Conservation (phyloP, 2,888 invertebrate species). For the Hirudinaria manillensis region DNA sequence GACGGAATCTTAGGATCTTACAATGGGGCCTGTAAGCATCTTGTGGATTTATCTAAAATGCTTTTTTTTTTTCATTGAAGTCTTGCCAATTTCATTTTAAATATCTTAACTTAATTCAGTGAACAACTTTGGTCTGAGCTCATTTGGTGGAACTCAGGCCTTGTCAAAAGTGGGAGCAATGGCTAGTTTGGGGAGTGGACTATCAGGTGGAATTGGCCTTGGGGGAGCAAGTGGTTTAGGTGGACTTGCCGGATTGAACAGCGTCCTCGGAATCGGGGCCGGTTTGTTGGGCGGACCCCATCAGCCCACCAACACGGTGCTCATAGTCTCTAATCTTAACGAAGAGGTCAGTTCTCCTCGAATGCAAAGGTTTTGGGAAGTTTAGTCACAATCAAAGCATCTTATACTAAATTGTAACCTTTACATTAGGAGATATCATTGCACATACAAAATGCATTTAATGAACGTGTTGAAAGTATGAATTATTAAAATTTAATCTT, state of each 20-base stretch:
- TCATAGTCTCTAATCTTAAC: slow-evolving; percentile 35
- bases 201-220: slow-evolving; percentile 5
- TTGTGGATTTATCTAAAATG: not conserved
- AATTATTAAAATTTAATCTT: not conserved
- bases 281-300: not conserved
- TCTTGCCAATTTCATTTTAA: not conserved
- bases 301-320: slow-evolving; percentile 21
- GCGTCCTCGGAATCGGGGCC: slow-evolving; percentile 15
- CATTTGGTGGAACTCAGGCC: slow-evolving; percentile 1
- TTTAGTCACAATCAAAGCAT: not conserved
- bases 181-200: slow-evolving; percentile 1
- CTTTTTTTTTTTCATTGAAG: not conserved
- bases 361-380: not conserved
- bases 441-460: not conserved
- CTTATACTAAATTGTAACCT: not conserved
- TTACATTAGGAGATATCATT: not conserved
- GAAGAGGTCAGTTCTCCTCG: slow-evolving; percentile 31
- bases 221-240: slow-evolving; percentile 20
- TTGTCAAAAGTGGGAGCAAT: slow-evolving; percentile 12
- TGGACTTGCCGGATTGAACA: slow-evolving; percentile 4
- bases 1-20: slow-evolving; percentile 34
- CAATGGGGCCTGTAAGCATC: slow-evolving; percentile 16
- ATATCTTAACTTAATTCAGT: not conserved
- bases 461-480: not conserved
- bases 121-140: not conserved